phyloP scores from a whole-genome alignment of 1,140 invertebrate genomes.

The Ericerus pela region DNA sequence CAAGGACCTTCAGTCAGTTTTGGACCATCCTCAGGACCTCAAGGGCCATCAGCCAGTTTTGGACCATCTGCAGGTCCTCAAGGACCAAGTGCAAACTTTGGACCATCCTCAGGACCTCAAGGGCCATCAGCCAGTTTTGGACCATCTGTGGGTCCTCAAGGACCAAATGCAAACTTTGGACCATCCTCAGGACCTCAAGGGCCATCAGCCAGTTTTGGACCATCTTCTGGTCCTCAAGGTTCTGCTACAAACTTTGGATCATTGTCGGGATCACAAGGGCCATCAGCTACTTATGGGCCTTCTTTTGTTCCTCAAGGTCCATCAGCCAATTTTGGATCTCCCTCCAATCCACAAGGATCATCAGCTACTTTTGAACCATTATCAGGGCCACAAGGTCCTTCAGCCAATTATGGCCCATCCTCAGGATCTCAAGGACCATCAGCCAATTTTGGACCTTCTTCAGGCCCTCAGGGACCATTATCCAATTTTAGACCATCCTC shows the following conservation, averaged over 20 bases:
- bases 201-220: constrained; percentile 20
- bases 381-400: constrained; percentile 23
- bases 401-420: constrained; percentile 24
- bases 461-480: constrained; percentile 27
- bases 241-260: constrained; percentile 24
- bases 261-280: constrained; percentile 25
- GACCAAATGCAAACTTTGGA: constrained; percentile 21
- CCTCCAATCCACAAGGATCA: constrained; percentile 22
- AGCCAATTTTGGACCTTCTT: constrained; percentile 21
- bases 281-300: constrained; percentile 20
- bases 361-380: constrained; percentile 13
- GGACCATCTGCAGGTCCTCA: constrained; percentile 21
- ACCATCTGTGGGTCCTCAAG: constrained; percentile 23
- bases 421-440: constrained; percentile 28
- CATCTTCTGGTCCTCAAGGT: constrained; percentile 22
- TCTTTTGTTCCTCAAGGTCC: constrained; percentile 18
- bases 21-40: constrained; percentile 16
- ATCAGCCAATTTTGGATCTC: constrained; percentile 14
- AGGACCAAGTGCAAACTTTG: constrained; percentile 21
- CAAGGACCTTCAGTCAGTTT: constrained; percentile 20
- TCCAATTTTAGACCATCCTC: constrained; percentile 23
- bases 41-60: constrained; percentile 17
- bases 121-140: constrained; percentile 24
- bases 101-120: constrained; percentile 22
- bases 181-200: constrained; percentile 22